These are phyloP conservation scores for Platycheirus rosarum DNA, from an alignment of 2,888 invertebrate species.

Conservation along the genomic window DNA sequence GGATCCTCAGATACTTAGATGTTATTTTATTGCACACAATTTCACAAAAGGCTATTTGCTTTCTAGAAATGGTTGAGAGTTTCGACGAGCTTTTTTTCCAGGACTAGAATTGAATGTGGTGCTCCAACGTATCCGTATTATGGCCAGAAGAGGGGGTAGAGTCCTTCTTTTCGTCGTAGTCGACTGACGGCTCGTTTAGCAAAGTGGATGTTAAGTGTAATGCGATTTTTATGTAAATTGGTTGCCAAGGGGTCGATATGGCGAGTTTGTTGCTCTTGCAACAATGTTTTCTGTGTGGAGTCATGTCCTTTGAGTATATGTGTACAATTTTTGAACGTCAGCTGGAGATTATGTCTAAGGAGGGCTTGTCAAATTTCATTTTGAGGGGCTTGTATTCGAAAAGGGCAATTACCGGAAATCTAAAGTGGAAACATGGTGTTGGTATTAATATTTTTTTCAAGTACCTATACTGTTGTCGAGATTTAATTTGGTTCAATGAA, in stretches of 20 bases:
- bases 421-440: conserved; percentile 59
- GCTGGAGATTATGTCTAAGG: conserved; percentile 50
- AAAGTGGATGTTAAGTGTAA: conserved; percentile 83
- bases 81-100: conserved; percentile 17
- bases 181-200: conserved; percentile 82
- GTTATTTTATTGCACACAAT: conserved; percentile 68
- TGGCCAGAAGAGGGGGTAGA: background rate
- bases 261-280: conserved; percentile 64
- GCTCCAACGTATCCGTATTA: background rate
- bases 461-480: conserved; percentile 12
- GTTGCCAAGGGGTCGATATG: conserved; percentile 68
- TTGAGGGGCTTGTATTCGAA: conserved; percentile 48
- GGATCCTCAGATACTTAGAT: background rate
- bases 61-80: conserved; percentile 7
- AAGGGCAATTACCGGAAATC: conserved; percentile 69
- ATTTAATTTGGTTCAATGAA: conserved; percentile 57
- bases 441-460: conserved; percentile 6
- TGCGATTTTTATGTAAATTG: conserved; percentile 83
- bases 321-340: conserved; percentile 26
- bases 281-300: conserved; percentile 30
- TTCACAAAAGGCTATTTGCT: conserved; percentile 62
- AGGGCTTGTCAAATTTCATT: conserved; percentile 66
- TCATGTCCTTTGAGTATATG: conserved; percentile 15
- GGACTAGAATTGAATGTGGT: conserved; percentile 54
- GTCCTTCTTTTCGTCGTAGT: conserved; percentile 60